Evolutionary conservation across 2,888 invertebrate genomes (phyloP).

Genomic region (Mystacides longicornis): DNA sequence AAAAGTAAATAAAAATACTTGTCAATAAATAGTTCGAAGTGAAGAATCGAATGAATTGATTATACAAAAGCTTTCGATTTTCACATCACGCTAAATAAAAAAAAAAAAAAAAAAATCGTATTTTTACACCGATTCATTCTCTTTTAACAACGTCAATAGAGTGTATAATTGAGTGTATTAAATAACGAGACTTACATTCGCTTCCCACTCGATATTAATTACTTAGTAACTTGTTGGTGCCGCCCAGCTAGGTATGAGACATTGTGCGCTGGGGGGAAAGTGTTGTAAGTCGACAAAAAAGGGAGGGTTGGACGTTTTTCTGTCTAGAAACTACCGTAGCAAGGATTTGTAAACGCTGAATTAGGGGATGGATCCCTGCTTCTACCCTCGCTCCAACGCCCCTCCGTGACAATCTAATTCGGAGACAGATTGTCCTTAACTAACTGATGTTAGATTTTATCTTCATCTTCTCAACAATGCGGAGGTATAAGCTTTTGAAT

Average conservation of each 20-base stretch:
- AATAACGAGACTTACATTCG: background rate
- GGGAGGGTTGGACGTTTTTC: background rate
- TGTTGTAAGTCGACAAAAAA: background rate
- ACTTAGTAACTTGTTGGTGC: background rate
- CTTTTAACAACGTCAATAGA: background rate
- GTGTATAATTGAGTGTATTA: background rate
- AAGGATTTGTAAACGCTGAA: conserved; percentile 7
- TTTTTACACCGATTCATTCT: no score
- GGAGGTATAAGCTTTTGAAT: background rate
- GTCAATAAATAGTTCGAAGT: no score
- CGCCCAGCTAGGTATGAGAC: background rate
- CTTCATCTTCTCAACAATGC: no score
- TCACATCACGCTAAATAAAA: no score
- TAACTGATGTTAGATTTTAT: conserved; percentile 5
- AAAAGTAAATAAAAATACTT: no score
- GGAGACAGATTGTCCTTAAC: conserved; percentile 26
- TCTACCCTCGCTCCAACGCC: no score
- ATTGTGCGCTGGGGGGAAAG: background rate
- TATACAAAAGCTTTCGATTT: no score
- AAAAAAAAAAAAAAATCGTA: no score
- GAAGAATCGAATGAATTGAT: no score
- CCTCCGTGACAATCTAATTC: conserved; percentile 20
- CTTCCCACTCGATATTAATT: no score
- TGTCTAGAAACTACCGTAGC: background rate
- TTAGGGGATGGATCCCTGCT: conserved; percentile 9